Conservation (phyloP, 2,888 invertebrate species). For the Papilio demoleus region DNA sequence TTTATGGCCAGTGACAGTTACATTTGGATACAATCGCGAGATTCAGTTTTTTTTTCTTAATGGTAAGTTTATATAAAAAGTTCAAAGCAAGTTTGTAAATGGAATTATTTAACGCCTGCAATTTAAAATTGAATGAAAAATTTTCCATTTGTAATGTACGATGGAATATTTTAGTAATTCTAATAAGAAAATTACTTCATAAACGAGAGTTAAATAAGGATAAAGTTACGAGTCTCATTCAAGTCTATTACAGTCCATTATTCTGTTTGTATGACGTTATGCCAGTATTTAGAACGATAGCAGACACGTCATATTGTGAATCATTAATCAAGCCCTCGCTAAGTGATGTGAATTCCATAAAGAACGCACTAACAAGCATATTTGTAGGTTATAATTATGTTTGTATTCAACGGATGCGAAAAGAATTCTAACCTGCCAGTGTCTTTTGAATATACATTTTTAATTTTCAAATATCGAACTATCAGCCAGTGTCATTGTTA, state of each 20-base stretch:
- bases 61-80: conserved; percentile 24
- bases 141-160: background rate
- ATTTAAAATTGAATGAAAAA: background rate
- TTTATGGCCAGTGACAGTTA: conserved; percentile 73
- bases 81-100: background rate
- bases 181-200: background rate
- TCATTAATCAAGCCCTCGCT: conserved; percentile 57
- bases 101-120: background rate
- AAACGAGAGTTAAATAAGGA: conserved; percentile 44
- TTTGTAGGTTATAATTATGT: conserved; percentile 35
- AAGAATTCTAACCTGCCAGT: conserved; percentile 7
- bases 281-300: conserved; percentile 50
- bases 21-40: conserved; percentile 62
- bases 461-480: background rate
- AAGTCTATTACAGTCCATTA: conserved; percentile 42
- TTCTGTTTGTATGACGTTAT: conserved; percentile 51
- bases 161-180: background rate
- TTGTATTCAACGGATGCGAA: conserved; percentile 22
- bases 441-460: background rate
- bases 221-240: conserved; percentile 45
- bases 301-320: conserved; percentile 53
- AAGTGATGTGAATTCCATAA: conserved; percentile 52
- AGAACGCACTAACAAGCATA: conserved; percentile 30
- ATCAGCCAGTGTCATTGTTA: conserved; percentile 39
- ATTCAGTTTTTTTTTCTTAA: conserved; percentile 36